A percentile compares a stretch with the other conserved stretches of the same genome.
Conservation (phyloP, 2,797 vertebrate species). For the Cyclopterus lumpus region DNA sequence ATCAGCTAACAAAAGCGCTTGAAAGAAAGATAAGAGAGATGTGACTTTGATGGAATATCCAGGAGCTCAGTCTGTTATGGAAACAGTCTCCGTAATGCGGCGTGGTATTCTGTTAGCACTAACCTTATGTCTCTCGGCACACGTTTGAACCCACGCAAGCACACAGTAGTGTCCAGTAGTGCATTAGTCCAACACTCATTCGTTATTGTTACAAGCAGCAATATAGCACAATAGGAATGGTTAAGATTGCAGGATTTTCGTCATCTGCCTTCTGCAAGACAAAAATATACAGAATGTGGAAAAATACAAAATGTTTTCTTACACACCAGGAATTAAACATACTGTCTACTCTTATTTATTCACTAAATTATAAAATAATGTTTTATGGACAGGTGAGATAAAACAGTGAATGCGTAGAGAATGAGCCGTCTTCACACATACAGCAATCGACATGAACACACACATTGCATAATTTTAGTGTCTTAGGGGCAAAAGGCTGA, state of each 20-base stretch:
- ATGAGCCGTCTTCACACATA: not conserved
- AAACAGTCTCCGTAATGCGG: conserved; percentile 43
- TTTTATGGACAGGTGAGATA: not conserved
- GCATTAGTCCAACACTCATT: conserved; percentile 13
- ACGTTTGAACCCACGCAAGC: not conserved
- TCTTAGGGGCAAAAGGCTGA: conserved; percentile 6
- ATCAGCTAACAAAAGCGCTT: conserved; percentile 57
- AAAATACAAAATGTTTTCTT: not conserved
- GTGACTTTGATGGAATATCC: conserved; percentile 59
- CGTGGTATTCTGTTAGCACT: conserved; percentile 45
- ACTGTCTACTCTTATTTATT: not conserved
- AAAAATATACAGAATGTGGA: conserved; percentile 1
- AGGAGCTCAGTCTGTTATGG: conserved; percentile 58
- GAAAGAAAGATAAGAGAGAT: conserved; percentile 62
- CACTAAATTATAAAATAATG: not conserved
- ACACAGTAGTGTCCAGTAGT: not conserved
- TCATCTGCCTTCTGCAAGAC: not conserved
- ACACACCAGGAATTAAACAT: not conserved
- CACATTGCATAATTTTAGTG: conserved; percentile 13
- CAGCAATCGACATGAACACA: conserved; percentile 7
- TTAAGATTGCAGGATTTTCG: not conserved
- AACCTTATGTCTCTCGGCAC: conserved; percentile 39
- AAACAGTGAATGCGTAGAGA: not conserved
- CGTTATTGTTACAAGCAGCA: conserved; percentile 11
- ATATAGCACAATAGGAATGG: not conserved